Percentiles rank a stretch among this genome's conserved stretches.
These are phyloP conservation scores for Tautogolabrus adspersus DNA, from an alignment of 2,113 vertebrate species.

Conservation along the genomic window DNA sequence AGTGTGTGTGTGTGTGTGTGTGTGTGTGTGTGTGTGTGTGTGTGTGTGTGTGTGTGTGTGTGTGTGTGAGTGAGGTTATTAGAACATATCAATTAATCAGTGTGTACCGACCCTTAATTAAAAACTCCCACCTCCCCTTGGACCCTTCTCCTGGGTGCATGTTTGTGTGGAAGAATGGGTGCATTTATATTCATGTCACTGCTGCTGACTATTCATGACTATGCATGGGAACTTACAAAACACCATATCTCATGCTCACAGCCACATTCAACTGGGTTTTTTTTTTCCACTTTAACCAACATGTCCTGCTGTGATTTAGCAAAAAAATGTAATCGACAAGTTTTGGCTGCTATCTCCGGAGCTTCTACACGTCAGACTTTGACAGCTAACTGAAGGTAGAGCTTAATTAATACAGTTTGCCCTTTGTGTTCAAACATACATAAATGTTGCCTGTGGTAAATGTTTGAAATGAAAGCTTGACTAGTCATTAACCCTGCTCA, in stretches of 20 bases:
- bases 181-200: conserved; percentile 42
- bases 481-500: background rate
- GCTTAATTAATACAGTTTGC: conserved; percentile 2
- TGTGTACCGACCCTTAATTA: conserved; percentile 65
- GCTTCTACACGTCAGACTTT: background rate
- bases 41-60: background rate
- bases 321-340: background rate
- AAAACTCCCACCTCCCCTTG: conserved; percentile 40
- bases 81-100: conserved; percentile 62
- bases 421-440: background rate
- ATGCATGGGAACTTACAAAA: conserved; percentile 27
- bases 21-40: background rate
- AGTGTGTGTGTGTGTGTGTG: background rate
- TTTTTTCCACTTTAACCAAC: background rate
- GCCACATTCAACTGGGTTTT: conserved; percentile 12
- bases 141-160: conserved; percentile 22
- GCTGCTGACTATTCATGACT: conserved; percentile 40
- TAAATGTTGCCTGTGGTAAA: background rate
- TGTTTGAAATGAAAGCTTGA: background rate
- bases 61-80: conserved; percentile 2
- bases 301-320: background rate
- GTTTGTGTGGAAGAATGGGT: background rate
- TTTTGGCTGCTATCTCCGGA: background rate
- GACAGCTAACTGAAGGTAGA: background rate
- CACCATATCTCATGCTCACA: background rate